Percentiles rank a stretch among this genome's conserved stretches.
These are phyloP conservation scores for Zele albiditarsus DNA, from an alignment of 2,888 invertebrate genomes.

Conservation along the genomic window DNA sequence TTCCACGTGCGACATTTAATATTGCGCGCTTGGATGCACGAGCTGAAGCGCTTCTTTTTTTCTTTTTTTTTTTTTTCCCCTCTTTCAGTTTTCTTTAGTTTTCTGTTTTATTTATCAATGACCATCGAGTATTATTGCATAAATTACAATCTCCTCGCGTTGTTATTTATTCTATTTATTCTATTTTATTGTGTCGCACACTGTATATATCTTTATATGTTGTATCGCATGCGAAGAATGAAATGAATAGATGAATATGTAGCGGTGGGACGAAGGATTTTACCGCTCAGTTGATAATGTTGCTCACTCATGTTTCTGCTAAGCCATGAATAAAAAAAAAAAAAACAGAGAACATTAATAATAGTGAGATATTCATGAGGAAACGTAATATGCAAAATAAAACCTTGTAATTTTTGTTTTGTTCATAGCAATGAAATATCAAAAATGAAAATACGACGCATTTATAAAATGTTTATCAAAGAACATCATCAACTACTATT, in stretches of 20 bases:
- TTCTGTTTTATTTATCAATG: constrained; percentile 5
- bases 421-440: no score
- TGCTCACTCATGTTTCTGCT: no score
- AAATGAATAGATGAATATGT: not conserved
- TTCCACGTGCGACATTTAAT: constrained; percentile 16
- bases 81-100: not conserved
- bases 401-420: no score
- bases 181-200: not conserved
- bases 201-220: not conserved
- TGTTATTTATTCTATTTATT: not conserved
- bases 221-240: not conserved
- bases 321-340: no score
- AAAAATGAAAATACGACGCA: no score
- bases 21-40: not conserved
- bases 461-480: no score
- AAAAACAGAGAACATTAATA: no score
- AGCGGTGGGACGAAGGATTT: not conserved
- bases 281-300: no score
- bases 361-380: no score
- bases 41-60: not conserved
- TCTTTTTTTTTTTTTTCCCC: not conserved
- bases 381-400: no score
- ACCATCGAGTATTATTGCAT: not conserved
- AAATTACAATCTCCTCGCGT: not conserved
- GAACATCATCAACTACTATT: no score